These are phyloP conservation scores for Astreopora myriophthalma DNA, from an alignment of 64 coral and sea anemone species.

Conservation along the genomic window DNA sequence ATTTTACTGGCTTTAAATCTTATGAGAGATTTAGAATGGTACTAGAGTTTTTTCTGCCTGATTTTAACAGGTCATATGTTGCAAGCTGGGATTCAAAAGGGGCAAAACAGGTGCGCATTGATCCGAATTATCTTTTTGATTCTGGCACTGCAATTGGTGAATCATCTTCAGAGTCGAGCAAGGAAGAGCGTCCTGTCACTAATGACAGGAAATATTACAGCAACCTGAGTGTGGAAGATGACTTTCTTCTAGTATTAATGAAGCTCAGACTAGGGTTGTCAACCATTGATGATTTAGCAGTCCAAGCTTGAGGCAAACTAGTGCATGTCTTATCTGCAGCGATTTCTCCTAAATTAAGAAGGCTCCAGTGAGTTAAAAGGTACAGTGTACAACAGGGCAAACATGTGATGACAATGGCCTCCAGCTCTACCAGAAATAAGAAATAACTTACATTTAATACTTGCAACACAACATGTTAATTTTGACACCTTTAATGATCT, in stretches of 20 bases:
- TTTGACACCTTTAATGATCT: not conserved
- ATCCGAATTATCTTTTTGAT: conserved; percentile 26
- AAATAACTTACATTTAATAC: too few relatives aligned
- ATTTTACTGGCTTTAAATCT: conserved; percentile 39
- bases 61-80: too few relatives aligned
- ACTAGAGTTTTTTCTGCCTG: conserved; percentile 46
- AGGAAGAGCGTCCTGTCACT: not conserved
- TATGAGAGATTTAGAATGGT: conserved; percentile 27
- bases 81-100: not conserved
- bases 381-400: conserved; percentile 19
- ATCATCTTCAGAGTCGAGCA: not conserved
- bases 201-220: not conserved
- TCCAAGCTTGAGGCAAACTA: too few relatives aligned
- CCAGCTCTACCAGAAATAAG: not conserved
- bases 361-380: too few relatives aligned
- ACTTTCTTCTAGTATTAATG: not conserved
- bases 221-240: conserved; percentile 29
- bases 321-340: too few relatives aligned
- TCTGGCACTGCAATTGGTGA: conserved; percentile 1
- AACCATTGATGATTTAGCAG: too few relatives aligned
- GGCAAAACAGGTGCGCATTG: conserved; percentile 2
- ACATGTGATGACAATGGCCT: conserved; percentile 21
- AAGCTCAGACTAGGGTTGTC: conserved; percentile 14
- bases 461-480: not conserved
- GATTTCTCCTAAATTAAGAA: too few relatives aligned